These are phyloP conservation scores for Helogale parvula DNA, from an alignment of 2,113 vertebrate genomes.

Conservation along the genomic window DNA sequence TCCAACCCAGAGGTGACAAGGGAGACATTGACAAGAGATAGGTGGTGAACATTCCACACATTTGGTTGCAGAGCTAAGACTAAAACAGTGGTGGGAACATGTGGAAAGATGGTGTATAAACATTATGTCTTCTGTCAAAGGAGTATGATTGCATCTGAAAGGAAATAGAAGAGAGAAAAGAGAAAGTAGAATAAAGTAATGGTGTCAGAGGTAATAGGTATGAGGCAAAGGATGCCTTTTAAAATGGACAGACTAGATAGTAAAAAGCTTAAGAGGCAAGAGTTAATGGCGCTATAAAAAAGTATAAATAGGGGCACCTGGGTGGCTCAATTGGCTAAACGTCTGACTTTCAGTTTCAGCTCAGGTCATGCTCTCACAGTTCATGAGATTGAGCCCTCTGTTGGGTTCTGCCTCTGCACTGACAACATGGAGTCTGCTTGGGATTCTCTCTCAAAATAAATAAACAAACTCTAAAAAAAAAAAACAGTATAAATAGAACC, in stretches of 20 bases:
- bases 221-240: neutral
- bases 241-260: neutral
- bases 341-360: no score
- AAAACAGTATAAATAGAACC: neutral
- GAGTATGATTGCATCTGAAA: neutral
- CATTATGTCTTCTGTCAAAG: neutral
- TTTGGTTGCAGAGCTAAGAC: neutral
- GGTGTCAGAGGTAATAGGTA: neutral
- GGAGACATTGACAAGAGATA: neutral
- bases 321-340: no score
- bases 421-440: no score
- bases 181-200: neutral
- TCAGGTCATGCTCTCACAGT: no score
- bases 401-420: no score
- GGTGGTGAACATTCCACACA: neutral
- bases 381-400: no score
- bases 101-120: neutral
- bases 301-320: neutral
- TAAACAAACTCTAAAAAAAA: no score
- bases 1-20: neutral
- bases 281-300: neutral
- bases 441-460: no score
- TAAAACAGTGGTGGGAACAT: neutral
- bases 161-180: neutral
- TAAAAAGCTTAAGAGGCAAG: neutral